phyloP scores from a whole-genome alignment of 2,113 vertebrate genomes.

The Zosterops lateralis region DNA sequence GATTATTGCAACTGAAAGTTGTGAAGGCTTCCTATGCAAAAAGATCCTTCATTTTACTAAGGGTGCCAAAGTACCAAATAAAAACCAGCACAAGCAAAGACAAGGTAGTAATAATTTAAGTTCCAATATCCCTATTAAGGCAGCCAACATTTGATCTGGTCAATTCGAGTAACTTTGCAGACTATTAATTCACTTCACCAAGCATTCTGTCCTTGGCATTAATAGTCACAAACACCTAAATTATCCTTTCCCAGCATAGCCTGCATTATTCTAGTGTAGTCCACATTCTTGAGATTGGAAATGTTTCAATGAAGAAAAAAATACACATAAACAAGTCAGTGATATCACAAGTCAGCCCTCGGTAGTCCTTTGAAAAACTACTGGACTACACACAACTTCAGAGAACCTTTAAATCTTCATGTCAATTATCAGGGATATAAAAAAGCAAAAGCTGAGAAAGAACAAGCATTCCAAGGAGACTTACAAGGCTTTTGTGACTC shows the following conservation, averaged over 20 bases:
- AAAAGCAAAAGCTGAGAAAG: background rate
- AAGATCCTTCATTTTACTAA: background rate
- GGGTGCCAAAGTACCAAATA: background rate
- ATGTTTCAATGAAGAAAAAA: background rate
- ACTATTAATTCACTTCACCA: background rate
- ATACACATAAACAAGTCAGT: background rate
- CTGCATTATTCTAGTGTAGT: background rate
- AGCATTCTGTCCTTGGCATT: background rate
- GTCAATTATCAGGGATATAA: background rate
- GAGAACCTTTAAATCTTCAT: background rate
- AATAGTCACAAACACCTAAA: background rate
- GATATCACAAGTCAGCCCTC: background rate
- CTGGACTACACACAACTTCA: background rate
- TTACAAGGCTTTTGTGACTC: background rate
- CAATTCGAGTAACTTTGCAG: background rate
- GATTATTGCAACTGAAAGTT: background rate
- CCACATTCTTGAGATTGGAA: background rate
- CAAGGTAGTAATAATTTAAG: background rate
- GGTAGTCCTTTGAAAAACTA: background rate
- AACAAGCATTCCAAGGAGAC: background rate
- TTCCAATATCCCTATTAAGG: background rate
- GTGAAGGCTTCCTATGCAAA: background rate
- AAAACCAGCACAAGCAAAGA: background rate
- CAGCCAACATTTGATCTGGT: background rate
- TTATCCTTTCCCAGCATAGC: background rate